Evolutionary conservation across 2,113 vertebrate genomes (phyloP), one percentile per base, ranked within the genome.

Genomic region (Pteropus alecto): DNA sequence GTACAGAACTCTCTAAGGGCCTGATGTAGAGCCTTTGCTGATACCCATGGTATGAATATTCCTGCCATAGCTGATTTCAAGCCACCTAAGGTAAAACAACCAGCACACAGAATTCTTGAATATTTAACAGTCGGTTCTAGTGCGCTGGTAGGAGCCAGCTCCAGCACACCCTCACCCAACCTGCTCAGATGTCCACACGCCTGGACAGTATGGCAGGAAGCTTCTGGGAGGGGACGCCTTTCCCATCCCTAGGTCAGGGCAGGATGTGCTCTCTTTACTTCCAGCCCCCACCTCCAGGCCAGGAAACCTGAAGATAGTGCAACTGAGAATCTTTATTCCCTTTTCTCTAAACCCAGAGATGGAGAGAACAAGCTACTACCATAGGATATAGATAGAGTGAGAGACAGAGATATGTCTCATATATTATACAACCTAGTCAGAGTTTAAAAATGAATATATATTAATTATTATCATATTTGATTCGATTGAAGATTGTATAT

Each of bases 371-470:
- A 90, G 48, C 30, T 4, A 67, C 51, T 51, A 51, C 51, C 51
- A 51, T 51, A 58, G 56, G 60, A 19, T 7, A 67, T 3, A 81
- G n/a, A 51, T 56, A 67, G 41, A 79, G 12, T 68, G 43, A 51
- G 11, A 73, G 24, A 38, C 1, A 86, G 4, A 87, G 30, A 90
- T 6, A 54, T 76, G 63, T 67, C 91, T 97, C 87, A 92, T 97
- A 95, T 96, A 94, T 97, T 96, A 97, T 95, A 96, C 96, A 97
- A 95, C 77, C 96, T 92, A 88, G 96, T 94, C 81, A 97, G 93
- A 96, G 97, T 96, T 87, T 97, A 98, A 93, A 96, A 97, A 97
- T 96, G 97, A 95, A 97, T 97, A 51, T 8, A 71, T 43, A 9
- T 51, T 30, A 35, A 82, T 89, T 10, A 54, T 33, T 79, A 38